Evolutionary conservation across 2,113 vertebrate genomes (phyloP), one percentile per base, ranked within the genome.

Genomic region (Ailuropoda melanoleuca): DNA sequence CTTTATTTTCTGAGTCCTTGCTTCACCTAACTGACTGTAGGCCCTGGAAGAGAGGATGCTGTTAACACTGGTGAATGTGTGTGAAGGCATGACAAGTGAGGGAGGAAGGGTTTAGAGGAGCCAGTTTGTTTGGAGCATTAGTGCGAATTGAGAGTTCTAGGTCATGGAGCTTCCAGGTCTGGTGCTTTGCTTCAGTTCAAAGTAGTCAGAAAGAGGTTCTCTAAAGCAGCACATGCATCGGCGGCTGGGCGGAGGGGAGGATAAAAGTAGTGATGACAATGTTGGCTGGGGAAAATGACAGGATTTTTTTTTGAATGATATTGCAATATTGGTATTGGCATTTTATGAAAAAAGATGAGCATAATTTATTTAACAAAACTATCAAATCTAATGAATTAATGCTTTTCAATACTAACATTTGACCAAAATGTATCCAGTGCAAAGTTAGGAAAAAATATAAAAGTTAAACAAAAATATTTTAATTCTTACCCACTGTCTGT

Each of bases 1-100:
- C 83, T 95, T 92, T 84, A 70, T 95, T 95, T 96, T 92, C 88
- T 53, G 31, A 95, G 58, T 58, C 14, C 66, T 58, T 86, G 55
- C 43, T 34, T 97, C 31, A 4, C 43, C 60, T 78, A 24, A 31
- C 34, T 82, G 48, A 80, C 50, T 68, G 10, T 72, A 64, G 56
- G 8, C 4, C n/a, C 9, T 58, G 39, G 58, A 81, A 72, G 64
- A 95, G 19, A 91, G 29, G n/a, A 34, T 3, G 6, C 5, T 48
- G 31, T 85, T 56, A 91, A 75, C 50, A 53, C 10, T 39, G 23
- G 12, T 72, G 19, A 68, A 19, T n/a, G 3, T 26, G 15, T 43
- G 24, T 10, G 11, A n/a, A 37, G 19, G 14, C n/a, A 39, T 31
- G 34, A 46, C 26, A n/a, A n/a, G 29, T 17, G 6, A 50, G 8